Evolutionary conservation across 2,113 vertebrate species (phyloP), one percentile per base, ranked within the genome.

Genomic region (Ancistrus triradiatus): DNA sequence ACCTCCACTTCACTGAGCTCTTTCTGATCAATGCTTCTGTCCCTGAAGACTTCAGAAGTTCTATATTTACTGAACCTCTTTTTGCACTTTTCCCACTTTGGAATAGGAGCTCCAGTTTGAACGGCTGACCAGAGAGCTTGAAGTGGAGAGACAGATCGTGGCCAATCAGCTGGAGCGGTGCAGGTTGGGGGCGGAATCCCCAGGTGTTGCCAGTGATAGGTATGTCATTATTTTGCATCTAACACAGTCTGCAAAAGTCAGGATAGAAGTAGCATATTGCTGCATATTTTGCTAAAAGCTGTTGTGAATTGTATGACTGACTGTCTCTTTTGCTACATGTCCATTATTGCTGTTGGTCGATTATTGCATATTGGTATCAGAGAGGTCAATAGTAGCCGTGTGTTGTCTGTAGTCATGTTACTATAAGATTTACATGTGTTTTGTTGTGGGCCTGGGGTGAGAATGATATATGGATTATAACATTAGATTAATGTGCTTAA

Each of bases 131-230:
- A 89, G 93, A 84, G 96, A 99, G 85, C 89, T 99, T 82, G 95
- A 99, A 78, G 94, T 94, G 84, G 96, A 99, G 87, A 90, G 96
- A 81, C 96, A 98, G 87, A 98, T 99, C 68, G 96, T 99, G 84
- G 96, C 96, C 77, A 96, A 91, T 91, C 96, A 99, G 84, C 91
- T 99, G 85, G 96, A 98, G 85, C 91, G 92, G 89, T 98, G 95
- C 91, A 92, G 95, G 87, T 91, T 99, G 84, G 95, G 92, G 92
- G 91, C 92, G 42, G 95, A 98, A 78, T 98, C 96, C 33, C 95
- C 95, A 48, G 93, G 87, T 69, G 88, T 89, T 79, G 93, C 90
- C 86, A 99, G 95, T 78, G 94, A 92, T 92, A 98, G 96, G 96
- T 98, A 92, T 64, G 77, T 55, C 67, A 77, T 8, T 27, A 10